phyloP scores from a whole-genome alignment of 2,113 vertebrate species.

The Procavia capensis region DNA sequence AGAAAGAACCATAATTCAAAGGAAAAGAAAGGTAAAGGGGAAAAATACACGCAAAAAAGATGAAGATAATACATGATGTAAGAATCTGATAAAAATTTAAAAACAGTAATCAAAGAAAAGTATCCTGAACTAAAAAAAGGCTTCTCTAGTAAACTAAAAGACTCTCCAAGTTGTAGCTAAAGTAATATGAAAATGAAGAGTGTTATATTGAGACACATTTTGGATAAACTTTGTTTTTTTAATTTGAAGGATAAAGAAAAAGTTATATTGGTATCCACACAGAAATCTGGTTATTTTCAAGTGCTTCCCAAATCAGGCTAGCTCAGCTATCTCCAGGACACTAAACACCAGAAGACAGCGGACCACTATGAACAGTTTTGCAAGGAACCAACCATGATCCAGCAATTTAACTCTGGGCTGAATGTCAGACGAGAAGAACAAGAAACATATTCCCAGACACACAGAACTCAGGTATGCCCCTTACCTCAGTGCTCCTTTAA shows the following conservation, averaged over 20 bases:
- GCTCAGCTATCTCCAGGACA: not conserved
- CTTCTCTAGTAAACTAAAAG: not conserved
- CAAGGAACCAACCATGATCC: not conserved
- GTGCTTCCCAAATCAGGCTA: not conserved
- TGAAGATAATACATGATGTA: not conserved
- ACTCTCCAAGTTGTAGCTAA: not conserved
- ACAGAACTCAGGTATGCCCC: rapidly evolving
- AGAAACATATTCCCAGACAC: not conserved
- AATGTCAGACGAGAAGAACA: not conserved
- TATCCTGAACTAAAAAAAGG: not conserved
- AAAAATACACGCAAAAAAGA: not conserved
- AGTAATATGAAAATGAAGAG: not conserved
- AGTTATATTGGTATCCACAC: not conserved
- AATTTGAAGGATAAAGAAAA: not conserved
- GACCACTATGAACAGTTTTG: not conserved
- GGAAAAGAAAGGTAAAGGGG: not conserved
- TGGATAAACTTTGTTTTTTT: not conserved
- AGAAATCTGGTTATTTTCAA: conserved; percentile 23
- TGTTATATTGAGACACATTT: not conserved
- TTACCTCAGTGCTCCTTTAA: not conserved
- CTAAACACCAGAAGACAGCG: not conserved
- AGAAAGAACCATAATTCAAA: not conserved
- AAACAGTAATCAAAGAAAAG: not conserved
- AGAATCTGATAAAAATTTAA: conserved; percentile 14
- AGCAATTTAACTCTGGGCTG: not conserved